A percentile compares a stretch with the other conserved stretches of the same genome.
Conservation (phyloP, 2,797 vertebrate genomes). For the Zalophus californianus region DNA sequence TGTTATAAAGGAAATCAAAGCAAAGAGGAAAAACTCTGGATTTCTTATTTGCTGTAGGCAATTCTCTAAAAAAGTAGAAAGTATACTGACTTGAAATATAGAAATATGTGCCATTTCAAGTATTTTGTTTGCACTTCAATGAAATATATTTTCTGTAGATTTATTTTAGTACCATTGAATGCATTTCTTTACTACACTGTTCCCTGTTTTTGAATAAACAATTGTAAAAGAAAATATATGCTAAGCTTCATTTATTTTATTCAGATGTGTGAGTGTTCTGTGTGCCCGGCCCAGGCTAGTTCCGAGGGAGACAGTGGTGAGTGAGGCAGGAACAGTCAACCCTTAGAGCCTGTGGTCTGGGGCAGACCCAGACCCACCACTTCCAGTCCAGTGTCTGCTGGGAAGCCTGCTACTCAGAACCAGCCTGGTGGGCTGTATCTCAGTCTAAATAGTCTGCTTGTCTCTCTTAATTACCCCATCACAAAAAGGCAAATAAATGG, state of each 20-base stretch:
- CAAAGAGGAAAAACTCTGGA: not conserved
- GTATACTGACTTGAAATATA: not conserved
- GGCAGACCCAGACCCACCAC: rapidly evolving
- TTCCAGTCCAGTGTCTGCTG: not conserved
- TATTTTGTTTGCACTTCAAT: slow-evolving; percentile 58
- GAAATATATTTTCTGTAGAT: slow-evolving; percentile 43
- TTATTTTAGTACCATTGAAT: slow-evolving; percentile 49
- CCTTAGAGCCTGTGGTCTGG: not conserved
- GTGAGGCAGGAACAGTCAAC: rapidly evolving
- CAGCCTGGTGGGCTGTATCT: not conserved
- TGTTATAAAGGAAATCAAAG: not conserved
- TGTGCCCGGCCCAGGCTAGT: not conserved
- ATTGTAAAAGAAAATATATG: slow-evolving; percentile 4
- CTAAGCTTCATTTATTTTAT: not conserved
- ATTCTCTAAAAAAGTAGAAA: slow-evolving; percentile 27
- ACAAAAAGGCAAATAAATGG: not conserved
- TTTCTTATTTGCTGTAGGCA: not conserved
- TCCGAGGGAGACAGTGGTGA: not conserved
- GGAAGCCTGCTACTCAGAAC: not conserved
- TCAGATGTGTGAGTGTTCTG: not conserved
- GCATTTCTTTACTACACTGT: slow-evolving; percentile 41
- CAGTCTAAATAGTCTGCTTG: not conserved
- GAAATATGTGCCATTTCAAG: slow-evolving; percentile 15
- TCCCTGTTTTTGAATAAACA: slow-evolving; percentile 73
- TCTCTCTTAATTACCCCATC: not conserved